Base-by-base conservation (phyloP, 2,888 invertebrate species). In the Brenthis daphne region DNA sequence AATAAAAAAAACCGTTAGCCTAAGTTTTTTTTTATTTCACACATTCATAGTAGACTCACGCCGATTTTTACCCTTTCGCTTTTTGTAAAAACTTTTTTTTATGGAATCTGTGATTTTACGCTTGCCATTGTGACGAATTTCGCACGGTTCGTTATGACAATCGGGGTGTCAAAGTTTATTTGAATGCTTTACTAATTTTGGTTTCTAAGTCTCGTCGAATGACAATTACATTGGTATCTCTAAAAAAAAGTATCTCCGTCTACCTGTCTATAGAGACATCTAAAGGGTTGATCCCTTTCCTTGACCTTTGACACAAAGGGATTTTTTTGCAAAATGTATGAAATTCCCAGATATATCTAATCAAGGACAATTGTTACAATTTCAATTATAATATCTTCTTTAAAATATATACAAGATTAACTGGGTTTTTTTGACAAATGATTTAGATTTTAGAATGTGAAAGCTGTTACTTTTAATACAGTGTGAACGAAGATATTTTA, bases 151-250 rank as follows among this genome's bases (percentile, higher is more conserved):
- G 87, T 91, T 89, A 82, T 77, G 75, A 81, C 80, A 82, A 82
- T 80, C 76, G 76, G 78, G 79, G 77, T 87, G 88, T 85, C 86
- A 85, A 75, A 77, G 76, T 75, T 79, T 72, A 87, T 91, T 88
- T 91, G 88, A 92, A 92, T 92, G 88, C 78, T 76, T 77, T 79
- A 76, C 87, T 92, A 91, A 92, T 92, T 92, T 92, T 76, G 87
- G 84, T 86, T 87, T 84, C 68, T 75, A 85, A 86, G 88, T 87
- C 87, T 90, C 87, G 87, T 76, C 75, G 70, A 68, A 53, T 80
- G 78, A 86, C 84, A 87, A 85, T 85, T 74, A 81, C 76, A 79
- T 77, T 77, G 78, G 43, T 86, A 87, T 89, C 90, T 88, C 72
- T 71, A 78, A 81, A 83, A 84, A 20, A 75, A 77, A 75, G 82